A percentile compares a stretch with the other conserved stretches of the same genome.
These are phyloP conservation scores for Anodontia alba DNA, from an alignment of 2,888 invertebrate genomes.

Conservation along the genomic window DNA sequence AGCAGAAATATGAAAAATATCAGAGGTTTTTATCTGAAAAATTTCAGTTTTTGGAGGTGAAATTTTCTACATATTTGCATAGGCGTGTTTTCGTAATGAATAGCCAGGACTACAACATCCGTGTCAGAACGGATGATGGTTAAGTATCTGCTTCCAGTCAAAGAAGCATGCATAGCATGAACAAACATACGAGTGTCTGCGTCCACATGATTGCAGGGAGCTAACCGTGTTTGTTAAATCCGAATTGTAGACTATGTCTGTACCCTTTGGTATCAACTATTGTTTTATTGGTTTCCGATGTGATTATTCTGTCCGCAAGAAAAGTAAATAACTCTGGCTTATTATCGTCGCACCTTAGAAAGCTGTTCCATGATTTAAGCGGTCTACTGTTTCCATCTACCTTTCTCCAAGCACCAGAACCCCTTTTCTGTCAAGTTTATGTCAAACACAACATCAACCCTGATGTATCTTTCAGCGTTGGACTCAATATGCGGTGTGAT, in stretches of 20 bases:
- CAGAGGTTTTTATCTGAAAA: too few relatives aligned
- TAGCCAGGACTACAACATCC: conserved; percentile 11
- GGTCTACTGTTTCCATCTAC: too few relatives aligned
- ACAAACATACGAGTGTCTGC: neutral
- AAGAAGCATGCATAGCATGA: neutral
- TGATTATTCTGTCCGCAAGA: neutral
- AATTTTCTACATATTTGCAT: too few relatives aligned
- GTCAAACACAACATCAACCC: neutral
- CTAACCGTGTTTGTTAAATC: too few relatives aligned
- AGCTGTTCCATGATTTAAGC: neutral
- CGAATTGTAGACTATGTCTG: too few relatives aligned
- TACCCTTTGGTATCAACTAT: neutral
- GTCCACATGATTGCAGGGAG: neutral
- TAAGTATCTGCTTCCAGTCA: neutral
- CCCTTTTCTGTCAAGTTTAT: neutral
- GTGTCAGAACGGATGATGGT: conserved; percentile 1
- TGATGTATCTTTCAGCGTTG: neutral
- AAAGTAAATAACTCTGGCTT: neutral
- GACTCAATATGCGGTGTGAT: neutral
- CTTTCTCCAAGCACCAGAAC: neutral
- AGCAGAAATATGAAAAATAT: too few relatives aligned
- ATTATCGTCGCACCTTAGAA: neutral
- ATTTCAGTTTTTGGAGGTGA: too few relatives aligned
- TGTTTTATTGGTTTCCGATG: neutral
- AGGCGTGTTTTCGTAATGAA: too few relatives aligned